Evolutionary conservation across 2,888 invertebrate genomes (phyloP), one percentile per base, ranked within the genome.

Genomic region (Drosophila parthenogenetica): DNA sequence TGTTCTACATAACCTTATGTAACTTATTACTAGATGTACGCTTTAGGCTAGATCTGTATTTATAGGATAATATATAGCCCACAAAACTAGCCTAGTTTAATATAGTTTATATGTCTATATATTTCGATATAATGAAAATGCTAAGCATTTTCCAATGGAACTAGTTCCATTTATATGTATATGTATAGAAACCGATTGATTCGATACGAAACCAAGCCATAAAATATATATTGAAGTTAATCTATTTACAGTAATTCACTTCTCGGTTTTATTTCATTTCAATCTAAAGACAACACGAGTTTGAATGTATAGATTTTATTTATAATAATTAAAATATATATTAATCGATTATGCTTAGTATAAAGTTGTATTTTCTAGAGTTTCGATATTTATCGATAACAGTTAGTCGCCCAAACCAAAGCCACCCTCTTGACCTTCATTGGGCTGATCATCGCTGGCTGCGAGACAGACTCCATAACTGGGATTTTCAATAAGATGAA

Each of bases 401-500:
- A 22, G 5, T 46, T 73, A 88, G 11, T 83, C 78, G 13, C 57
- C 81, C 37, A 69, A 14, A 0, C 68, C 72, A n/a, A 76, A n/a
- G 0, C 68, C 72, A 14, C 73, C 75, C 45, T 75, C 77, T 40
- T 78, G 54, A 14, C 14, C 73, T 29, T 87, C 84, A 11, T 64
- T 67, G 13, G 78, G 60, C 1, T 59, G 55, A 14, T 82, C 80
- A n/a, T 75, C 79, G 14, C 72, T 74, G 25, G 69, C 77, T 3
- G 87, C 82, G 68, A 88, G 39, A 0, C 85, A 76, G 2, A 89
- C 89, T 0, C 90, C 90, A 43, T 89, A 91, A 5, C 82, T 85
- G 8, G 91, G 90, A 70, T 89, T 89, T 66, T 92, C 92, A 39
- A 91, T 87, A 0, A 92, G 77, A 13, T 90, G 83, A 1, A 84